Evolutionary conservation across 2,113 vertebrate genomes (phyloP), one percentile per base, ranked within the genome.

Genomic region (Himantopus leucocephalus): DNA sequence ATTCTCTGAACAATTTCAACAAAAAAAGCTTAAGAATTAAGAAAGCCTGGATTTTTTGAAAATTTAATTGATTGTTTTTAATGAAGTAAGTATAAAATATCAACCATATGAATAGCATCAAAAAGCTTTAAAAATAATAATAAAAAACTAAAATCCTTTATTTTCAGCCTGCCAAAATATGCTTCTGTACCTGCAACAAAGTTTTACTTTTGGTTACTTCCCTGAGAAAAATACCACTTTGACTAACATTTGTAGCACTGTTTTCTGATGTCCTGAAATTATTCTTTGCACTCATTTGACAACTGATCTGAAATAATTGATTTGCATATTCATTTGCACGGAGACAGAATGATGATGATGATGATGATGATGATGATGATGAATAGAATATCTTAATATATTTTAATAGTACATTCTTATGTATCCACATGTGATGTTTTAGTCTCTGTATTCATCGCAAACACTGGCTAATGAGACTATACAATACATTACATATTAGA

Each of bases 21-120:
- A 27, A 43, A 67, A 80, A 34, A 29, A 10, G 0, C 5, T 32
- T 68, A 3, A 0, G 0, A 30, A 1, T 67, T 21, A 60, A 79
- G 53, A 82, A 87, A 92, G 6, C 2, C 4, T 56, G 11, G 14
- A 43, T 48, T 3, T 35, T 85, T 71, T 64, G 4, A 68, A 7
- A 32, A 41, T 59, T 45, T 26, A 21, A 2, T 24, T 60, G 1
- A 7, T 88, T 3, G 0, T 6, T 76, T 68, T 55, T 70, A 62
- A 32, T 62, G 16, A 39, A 52, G 27, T 75, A 41, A 56, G 27
- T 75, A 41, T 29, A 81, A 87, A 90, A 37, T 24, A 67, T 35
- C 6, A 66, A 26, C 8, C 47, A 13, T 7, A 63, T 22, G 2
- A 71, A n/a, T 6, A 63, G 1, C 8, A 63, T 43, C 4, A 41